These are phyloP conservation scores for Melipona quadrifasciata DNA, from an alignment of 1,140 invertebrate species.

Conservation along the genomic window DNA sequence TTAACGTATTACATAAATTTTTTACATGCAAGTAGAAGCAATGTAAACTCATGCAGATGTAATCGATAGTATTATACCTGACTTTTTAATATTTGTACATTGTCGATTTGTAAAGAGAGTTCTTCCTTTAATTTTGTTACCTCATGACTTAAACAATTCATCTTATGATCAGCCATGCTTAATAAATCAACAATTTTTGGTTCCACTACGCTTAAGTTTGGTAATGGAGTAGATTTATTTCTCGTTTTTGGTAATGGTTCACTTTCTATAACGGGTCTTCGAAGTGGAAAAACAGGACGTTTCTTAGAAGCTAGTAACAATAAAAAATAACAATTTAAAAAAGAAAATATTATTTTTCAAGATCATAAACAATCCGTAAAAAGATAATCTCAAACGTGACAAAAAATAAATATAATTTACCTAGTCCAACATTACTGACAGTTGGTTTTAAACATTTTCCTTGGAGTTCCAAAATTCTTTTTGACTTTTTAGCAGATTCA, in stretches of 20 bases:
- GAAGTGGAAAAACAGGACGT: constrained; percentile 74
- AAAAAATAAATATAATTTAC: constrained; percentile 58
- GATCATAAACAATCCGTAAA: constrained; percentile 20
- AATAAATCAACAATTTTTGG: constrained; percentile 76
- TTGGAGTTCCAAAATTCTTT: constrained; percentile 83
- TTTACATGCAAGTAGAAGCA: constrained; percentile 11
- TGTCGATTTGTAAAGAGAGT: constrained; percentile 77
- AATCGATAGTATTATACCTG: constrained; percentile 74
- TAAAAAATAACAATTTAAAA: not conserved
- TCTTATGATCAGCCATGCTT: constrained; percentile 80
- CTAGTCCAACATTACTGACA: constrained; percentile 75
- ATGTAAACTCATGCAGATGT: constrained; percentile 27
- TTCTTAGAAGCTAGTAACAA: constrained; percentile 71
- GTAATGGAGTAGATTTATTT: constrained; percentile 55
- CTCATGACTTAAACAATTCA: constrained; percentile 79
- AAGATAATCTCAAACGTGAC: constrained; percentile 17
- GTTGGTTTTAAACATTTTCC: constrained; percentile 83
- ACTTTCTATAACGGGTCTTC: constrained; percentile 73
- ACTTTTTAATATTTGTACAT: constrained; percentile 76
- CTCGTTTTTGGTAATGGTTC: constrained; percentile 71
- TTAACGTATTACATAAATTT: not conserved
- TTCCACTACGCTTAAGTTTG: constrained; percentile 70
- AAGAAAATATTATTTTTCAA: not conserved
- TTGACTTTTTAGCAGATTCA: constrained; percentile 83
- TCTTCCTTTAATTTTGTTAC: constrained; percentile 81